Percentiles rank a stretch among this genome's conserved stretches.
Conservation (phyloP, 2,113 vertebrate genomes). For the Myrmecophaga tridactyla region DNA sequence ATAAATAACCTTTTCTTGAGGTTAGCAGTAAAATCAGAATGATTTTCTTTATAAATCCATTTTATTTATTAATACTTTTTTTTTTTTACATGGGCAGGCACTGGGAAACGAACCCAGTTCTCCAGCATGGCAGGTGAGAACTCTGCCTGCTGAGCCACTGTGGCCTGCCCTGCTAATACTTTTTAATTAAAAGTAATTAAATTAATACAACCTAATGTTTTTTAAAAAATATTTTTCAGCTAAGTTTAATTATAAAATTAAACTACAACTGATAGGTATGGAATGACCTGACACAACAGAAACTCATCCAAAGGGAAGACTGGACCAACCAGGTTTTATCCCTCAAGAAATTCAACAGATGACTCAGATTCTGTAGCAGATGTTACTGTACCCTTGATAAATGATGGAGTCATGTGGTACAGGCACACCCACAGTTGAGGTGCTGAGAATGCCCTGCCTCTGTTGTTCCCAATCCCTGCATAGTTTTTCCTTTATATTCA, state of each 20-base stretch:
- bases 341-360: neutral
- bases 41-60: slow-evolving; percentile 26
- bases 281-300: neutral
- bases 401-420: neutral
- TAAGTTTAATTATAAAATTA: neutral
- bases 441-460: neutral
- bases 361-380: neutral
- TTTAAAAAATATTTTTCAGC: neutral
- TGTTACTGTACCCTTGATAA: neutral
- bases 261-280: too few species aligned
- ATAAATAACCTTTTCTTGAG: neutral
- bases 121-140: too few species aligned
- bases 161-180: too few species aligned
- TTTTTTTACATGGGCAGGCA: too few species aligned
- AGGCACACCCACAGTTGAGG: neutral
- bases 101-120: too few species aligned
- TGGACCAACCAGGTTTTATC: neutral
- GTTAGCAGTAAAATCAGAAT: neutral
- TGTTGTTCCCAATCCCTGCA: neutral
- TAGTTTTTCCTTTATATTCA: neutral
- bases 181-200: slow-evolving; percentile 1
- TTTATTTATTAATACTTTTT: too few species aligned
- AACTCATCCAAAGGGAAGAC: neutral
- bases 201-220: neutral
- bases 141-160: too few species aligned